Percentiles rank a stretch among this genome's conserved stretches.
These are phyloP conservation scores for Drosophila lacteicornis DNA, from an alignment of 1,140 invertebrate genomes.

Conservation along the genomic window DNA sequence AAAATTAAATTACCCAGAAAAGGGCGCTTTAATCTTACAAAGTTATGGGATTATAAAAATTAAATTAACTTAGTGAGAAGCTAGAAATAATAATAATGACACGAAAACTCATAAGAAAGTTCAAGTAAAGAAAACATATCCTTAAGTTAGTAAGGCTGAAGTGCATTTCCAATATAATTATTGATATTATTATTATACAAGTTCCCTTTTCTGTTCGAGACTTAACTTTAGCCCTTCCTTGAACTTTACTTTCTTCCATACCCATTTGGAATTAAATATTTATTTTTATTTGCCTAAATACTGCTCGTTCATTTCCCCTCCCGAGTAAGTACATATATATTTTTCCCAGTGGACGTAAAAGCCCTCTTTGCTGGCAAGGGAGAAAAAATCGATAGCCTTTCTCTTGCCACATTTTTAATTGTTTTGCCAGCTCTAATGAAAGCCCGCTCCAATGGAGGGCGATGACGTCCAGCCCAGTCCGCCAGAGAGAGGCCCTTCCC, in stretches of 20 bases:
- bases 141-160: background rate
- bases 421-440: slow-evolving; percentile 53
- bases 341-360: slow-evolving; percentile 16
- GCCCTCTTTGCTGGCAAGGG: slow-evolving; percentile 18
- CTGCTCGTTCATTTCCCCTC: background rate
- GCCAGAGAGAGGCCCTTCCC: background rate
- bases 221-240: background rate
- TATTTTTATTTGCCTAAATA: slow-evolving; percentile 1
- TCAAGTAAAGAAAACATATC: too few species aligned
- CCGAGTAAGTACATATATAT: background rate
- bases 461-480: slow-evolving; percentile 44
- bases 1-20: background rate
- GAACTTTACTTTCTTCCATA: background rate
- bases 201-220: background rate
- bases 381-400: slow-evolving; percentile 44
- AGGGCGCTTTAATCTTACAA: background rate
- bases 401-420: slow-evolving; percentile 59
- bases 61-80: background rate
- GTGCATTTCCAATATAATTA: background rate
- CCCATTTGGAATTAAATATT: slow-evolving; percentile 6
- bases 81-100: too few species aligned
- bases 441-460: slow-evolving; percentile 43
- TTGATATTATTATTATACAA: too few species aligned
- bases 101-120: too few species aligned
- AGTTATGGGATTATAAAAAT: background rate